These are phyloP conservation scores for Drosophila bocki DNA, from an alignment of 1,140 invertebrate species.

Conservation along the genomic window DNA sequence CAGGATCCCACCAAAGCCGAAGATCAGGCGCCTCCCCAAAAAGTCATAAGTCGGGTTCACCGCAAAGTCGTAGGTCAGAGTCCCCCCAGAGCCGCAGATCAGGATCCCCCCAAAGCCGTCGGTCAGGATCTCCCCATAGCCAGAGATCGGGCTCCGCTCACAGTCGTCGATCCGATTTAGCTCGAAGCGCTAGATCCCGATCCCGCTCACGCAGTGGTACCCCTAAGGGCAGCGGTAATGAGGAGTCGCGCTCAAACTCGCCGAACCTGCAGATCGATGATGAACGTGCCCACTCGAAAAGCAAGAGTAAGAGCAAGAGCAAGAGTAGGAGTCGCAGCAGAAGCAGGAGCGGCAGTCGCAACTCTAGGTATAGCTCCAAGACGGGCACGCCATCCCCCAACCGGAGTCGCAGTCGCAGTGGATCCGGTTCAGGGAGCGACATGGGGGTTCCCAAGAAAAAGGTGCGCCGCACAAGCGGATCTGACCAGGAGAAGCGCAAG, in stretches of 20 bases:
- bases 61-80: conserved; percentile 34
- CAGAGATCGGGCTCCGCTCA: conserved; percentile 17
- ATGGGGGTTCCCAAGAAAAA: conserved; percentile 72
- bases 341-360: conserved; percentile 48
- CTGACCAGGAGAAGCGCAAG: conserved; percentile 57
- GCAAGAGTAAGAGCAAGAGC: conserved; percentile 62
- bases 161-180: conserved; percentile 32
- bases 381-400: conserved; percentile 66
- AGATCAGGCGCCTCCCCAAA: conserved; percentile 19
- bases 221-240: conserved; percentile 36
- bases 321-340: conserved; percentile 48
- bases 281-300: conserved; percentile 85
- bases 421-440: conserved; percentile 84
- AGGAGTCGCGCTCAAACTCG: conserved; percentile 85
- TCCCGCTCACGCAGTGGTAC: conserved; percentile 48
- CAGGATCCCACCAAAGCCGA: conserved; percentile 27
- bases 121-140: conserved; percentile 3
- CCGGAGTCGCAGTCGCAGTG: conserved; percentile 67
- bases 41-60: conserved; percentile 36
- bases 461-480: conserved; percentile 62
- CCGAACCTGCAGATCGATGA: conserved; percentile 85
- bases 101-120: conserved; percentile 33
- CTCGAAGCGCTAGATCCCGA: conserved; percentile 27
- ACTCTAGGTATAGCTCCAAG: conserved; percentile 68
- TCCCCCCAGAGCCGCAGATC: conserved; percentile 45